Percentiles rank a stretch among this genome's conserved stretches.
Conservation (phyloP, 2,113 vertebrate genomes). For the Corvus hawaiiensis region DNA sequence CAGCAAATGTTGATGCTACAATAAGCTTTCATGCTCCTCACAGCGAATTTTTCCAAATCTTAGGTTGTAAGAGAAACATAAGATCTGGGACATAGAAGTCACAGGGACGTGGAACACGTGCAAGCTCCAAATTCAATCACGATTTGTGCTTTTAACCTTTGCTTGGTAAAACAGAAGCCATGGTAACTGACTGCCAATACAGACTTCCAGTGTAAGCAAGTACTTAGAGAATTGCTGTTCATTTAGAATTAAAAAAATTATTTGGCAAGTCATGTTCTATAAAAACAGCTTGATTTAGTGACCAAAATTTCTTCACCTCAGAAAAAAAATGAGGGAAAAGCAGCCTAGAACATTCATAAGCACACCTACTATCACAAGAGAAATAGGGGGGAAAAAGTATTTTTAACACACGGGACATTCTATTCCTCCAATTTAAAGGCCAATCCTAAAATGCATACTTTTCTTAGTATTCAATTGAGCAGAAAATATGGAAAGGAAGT, state of each 20-base stretch:
- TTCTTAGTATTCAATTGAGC: not conserved
- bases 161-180: not conserved
- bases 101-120: not conserved
- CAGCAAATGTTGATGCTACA: not conserved
- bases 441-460: not conserved
- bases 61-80: not conserved
- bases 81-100: not conserved
- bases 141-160: not conserved
- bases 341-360: not conserved
- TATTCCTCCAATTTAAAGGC: not conserved
- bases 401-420: not conserved
- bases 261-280: not conserved
- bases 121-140: not conserved
- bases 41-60: not conserved
- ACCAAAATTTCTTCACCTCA: not conserved
- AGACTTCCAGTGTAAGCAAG: not conserved
- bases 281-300: not conserved
- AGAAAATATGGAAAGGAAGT: not conserved
- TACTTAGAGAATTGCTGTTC: not conserved
- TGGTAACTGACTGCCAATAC: not conserved
- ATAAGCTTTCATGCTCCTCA: not conserved
- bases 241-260: not conserved
- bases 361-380: not conserved
- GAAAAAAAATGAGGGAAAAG: not conserved
- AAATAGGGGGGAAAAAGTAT: rapidly evolving